Evolutionary conservation across 1,140 invertebrate genomes (phyloP).

Genomic region (Leptestheria dahalacensis): DNA sequence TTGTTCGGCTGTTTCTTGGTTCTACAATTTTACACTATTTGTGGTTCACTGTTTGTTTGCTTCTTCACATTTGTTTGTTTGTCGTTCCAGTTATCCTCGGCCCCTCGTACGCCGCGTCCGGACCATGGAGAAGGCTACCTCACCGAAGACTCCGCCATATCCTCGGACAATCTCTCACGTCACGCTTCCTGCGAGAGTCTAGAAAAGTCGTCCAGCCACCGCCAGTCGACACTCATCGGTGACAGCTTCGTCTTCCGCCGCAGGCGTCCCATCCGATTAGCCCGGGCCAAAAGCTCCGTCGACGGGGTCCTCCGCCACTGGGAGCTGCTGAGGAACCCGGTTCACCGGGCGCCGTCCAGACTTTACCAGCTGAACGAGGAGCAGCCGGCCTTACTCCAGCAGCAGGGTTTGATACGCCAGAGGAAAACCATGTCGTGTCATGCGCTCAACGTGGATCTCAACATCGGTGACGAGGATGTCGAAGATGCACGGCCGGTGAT

Average conservation of each 20-base stretch:
- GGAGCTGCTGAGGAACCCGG: neutral
- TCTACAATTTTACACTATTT: too few species aligned
- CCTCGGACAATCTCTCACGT: constrained; percentile 11
- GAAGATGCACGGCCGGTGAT: neutral
- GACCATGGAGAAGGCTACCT: constrained; percentile 5
- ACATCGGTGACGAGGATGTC: constrained; percentile 1
- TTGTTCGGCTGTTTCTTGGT: too few species aligned
- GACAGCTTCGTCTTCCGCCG: neutral
- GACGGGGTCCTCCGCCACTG: neutral
- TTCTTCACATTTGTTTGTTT: too few species aligned
- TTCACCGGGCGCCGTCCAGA: constrained; percentile 48
- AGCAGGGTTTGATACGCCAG: constrained; percentile 24
- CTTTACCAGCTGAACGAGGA: constrained; percentile 31
- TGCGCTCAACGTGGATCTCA: neutral
- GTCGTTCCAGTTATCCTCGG: neutral
- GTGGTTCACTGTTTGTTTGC: neutral
- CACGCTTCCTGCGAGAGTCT: constrained; percentile 13
- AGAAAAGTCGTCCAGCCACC: neutral
- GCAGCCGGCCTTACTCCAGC: neutral
- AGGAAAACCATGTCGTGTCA: constrained; percentile 21
- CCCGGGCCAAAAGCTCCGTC: neutral
- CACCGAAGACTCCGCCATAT: constrained; percentile 15
- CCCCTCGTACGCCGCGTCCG: neutral
- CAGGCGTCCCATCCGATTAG: neutral
- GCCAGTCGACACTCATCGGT: neutral